Conservation (phyloP, 2,113 vertebrate species). For the Cyanoramphus novaezelandiae region DNA sequence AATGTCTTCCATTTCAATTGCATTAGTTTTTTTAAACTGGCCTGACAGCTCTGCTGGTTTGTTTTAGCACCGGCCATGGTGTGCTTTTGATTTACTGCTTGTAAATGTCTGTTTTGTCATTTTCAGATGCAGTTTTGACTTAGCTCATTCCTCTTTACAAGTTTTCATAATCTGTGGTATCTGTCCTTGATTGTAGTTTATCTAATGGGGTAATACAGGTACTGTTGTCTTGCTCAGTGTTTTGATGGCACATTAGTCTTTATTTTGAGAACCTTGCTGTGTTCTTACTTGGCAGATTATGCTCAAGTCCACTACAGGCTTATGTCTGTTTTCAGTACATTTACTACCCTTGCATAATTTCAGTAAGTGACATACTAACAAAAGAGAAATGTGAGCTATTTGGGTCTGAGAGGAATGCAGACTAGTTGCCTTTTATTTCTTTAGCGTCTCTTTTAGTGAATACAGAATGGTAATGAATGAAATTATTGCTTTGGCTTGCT, state of each 20-base stretch:
- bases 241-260: neutral
- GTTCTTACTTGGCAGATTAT: neutral
- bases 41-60: neutral
- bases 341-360: constrained; percentile 7
- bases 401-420: neutral
- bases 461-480: neutral
- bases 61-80: neutral
- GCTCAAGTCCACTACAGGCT: neutral
- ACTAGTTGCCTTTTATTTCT: neutral
- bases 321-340: neutral
- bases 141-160: neutral
- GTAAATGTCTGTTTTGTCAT: neutral
- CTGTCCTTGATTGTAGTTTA: neutral
- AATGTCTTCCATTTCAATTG: neutral
- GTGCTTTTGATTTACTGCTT: neutral
- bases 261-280: neutral
- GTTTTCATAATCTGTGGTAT: neutral
- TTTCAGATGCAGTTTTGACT: neutral
- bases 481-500: neutral
- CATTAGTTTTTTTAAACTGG: neutral
- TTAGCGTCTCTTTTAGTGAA: neutral
- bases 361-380: neutral
- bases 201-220: neutral
- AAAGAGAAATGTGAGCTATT: neutral
- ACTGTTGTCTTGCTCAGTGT: neutral